Percentiles rank a stretch among this genome's conserved stretches.
phyloP scores from a whole-genome alignment of 2,888 invertebrate genomes.

The Sinelater perroti region DNA sequence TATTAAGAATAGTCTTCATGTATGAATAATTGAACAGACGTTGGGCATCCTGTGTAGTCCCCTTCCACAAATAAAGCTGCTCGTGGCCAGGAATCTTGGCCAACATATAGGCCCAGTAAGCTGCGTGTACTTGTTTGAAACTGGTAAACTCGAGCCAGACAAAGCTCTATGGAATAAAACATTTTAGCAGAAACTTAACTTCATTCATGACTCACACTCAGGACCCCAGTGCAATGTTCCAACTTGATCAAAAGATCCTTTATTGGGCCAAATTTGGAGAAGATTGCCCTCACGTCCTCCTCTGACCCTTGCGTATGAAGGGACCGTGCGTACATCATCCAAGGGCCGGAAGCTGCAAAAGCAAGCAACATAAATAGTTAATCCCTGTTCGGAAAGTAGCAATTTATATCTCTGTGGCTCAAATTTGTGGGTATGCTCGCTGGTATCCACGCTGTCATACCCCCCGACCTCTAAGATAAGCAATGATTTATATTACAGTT shows the following conservation, averaged over 20 bases:
- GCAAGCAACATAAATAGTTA: too few species aligned
- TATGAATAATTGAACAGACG: too few species aligned
- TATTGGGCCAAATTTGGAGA: constrained; percentile 96
- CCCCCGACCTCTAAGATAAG: constrained; percentile 69
- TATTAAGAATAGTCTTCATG: too few species aligned
- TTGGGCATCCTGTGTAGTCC: constrained; percentile 71
- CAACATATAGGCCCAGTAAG: constrained; percentile 90
- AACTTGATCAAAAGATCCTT: constrained; percentile 98
- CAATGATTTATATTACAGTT: too few species aligned
- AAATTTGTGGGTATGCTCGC: constrained; percentile 71
- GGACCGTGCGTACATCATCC: constrained; percentile 98
- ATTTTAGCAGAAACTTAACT: neutral
- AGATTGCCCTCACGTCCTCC: constrained; percentile 97
- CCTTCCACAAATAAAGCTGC: constrained; percentile 95
- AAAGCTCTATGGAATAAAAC: constrained; percentile 87
- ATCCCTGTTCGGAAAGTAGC: too few species aligned
- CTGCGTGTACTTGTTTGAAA: constrained; percentile 94
- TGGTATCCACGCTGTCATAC: constrained; percentile 64
- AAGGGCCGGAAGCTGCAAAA: constrained; percentile 87
- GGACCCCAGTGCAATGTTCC: constrained; percentile 95
- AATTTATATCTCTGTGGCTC: constrained; percentile 86
- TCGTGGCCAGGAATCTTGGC: constrained; percentile 92
- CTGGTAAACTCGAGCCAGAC: constrained; percentile 99
- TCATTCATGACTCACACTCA: constrained; percentile 68
- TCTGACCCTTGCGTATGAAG: constrained; percentile 99